Conservation (phyloP, 2,797 vertebrate genomes). For the Rhyacichthys aspro region DNA sequence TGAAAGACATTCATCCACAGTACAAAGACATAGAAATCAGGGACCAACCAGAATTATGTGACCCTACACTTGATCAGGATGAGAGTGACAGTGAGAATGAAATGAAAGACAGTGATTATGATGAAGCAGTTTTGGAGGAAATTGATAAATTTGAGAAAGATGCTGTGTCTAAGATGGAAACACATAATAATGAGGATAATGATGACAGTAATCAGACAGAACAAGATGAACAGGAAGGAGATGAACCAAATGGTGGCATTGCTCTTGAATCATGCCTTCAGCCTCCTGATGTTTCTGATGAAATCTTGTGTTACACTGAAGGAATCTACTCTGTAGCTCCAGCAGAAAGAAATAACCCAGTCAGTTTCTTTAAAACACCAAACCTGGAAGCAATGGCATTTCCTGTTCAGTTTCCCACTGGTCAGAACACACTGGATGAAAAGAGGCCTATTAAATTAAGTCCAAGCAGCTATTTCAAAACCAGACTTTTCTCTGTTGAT, state of each 20-base stretch:
- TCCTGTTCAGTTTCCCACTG: slow-evolving; percentile 38
- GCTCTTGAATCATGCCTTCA: slow-evolving; percentile 27
- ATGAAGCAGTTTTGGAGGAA: not conserved
- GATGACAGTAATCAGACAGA: not conserved
- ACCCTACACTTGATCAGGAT: not conserved
- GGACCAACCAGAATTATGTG: not conserved
- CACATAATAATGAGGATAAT: not conserved
- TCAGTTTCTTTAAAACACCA: slow-evolving; percentile 41
- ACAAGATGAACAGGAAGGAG: not conserved
- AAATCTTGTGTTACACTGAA: slow-evolving; percentile 8
- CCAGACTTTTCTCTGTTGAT: slow-evolving; percentile 23
- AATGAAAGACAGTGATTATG: not conserved
- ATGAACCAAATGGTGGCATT: slow-evolving; percentile 1
- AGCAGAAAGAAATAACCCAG: slow-evolving; percentile 37
- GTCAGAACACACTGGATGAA: slow-evolving; percentile 36
- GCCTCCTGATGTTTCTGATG: slow-evolving; percentile 7
- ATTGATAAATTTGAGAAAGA: slow-evolving; percentile 1
- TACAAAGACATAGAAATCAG: not conserved
- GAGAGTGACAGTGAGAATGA: too few relatives aligned
- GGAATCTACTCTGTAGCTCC: slow-evolving; percentile 25
- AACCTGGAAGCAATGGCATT: slow-evolving; percentile 28
- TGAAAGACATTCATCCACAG: not conserved
- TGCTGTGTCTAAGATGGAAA: not conserved
- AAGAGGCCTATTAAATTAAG: slow-evolving; percentile 3
- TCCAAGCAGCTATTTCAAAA: slow-evolving; percentile 41